Evolutionary conservation across 1,140 invertebrate species (phyloP).

Genomic region (Rhyacophila brunnea): DNA sequence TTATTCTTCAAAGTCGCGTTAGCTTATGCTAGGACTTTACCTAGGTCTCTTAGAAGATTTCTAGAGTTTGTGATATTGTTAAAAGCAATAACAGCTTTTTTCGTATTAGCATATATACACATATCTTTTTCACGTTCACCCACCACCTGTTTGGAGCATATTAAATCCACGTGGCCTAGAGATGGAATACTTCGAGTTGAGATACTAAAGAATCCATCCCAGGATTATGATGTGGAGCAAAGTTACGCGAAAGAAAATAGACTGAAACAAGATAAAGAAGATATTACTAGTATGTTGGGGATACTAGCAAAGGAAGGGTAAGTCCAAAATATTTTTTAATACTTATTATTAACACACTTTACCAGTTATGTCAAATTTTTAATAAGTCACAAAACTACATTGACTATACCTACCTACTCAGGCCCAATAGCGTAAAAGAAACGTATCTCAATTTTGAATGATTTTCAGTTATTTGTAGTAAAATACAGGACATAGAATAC

Average conservation of each 20-base stretch:
- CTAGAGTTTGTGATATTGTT: slow-evolving; percentile 90
- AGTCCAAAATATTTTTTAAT: slow-evolving; percentile 39
- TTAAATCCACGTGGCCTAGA: slow-evolving; percentile 88
- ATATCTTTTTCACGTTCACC: slow-evolving; percentile 90
- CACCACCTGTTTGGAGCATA: slow-evolving; percentile 88
- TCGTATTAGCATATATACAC: slow-evolving; percentile 92
- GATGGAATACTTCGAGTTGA: slow-evolving; percentile 96
- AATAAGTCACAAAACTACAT: no score
- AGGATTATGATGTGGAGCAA: slow-evolving; percentile 75
- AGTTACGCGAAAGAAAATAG: slow-evolving; percentile 79
- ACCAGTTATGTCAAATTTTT: no score
- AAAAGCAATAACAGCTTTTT: slow-evolving; percentile 87
- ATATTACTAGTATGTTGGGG: slow-evolving; percentile 63
- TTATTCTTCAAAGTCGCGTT: slow-evolving; percentile 90
- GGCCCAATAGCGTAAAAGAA: no score
- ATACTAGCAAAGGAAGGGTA: slow-evolving; percentile 68
- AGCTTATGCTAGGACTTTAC: slow-evolving; percentile 86
- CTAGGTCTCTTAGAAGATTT: slow-evolving; percentile 78
- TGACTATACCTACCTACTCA: no score
- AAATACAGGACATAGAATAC: no score
- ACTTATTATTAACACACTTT: slow-evolving; percentile 12
- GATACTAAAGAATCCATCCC: slow-evolving; percentile 76
- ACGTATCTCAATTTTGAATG: no score
- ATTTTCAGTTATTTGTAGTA: no score
- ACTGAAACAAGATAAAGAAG: slow-evolving; percentile 68